Percentiles rank a stretch among this genome's conserved stretches.
Conservation (phyloP, 2,888 invertebrate species). For the Polia nebulosa region DNA sequence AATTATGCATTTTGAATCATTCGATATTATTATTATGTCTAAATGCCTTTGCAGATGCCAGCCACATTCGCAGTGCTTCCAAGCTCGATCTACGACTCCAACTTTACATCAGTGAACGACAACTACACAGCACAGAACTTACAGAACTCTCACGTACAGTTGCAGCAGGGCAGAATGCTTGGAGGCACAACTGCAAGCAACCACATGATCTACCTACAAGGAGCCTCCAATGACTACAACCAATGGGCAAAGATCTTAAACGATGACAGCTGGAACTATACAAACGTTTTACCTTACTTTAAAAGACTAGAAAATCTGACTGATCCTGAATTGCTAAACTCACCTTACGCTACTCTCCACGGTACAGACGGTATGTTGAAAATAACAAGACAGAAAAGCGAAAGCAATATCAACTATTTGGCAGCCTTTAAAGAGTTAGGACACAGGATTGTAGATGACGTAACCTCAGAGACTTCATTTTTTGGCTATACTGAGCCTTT, state of each 20-base stretch:
- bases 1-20: too few relatives aligned
- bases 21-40: too few relatives aligned
- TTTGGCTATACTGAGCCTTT: constrained; percentile 21
- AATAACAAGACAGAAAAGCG: constrained; percentile 58
- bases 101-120: constrained; percentile 67
- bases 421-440: constrained; percentile 65
- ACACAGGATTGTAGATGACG: constrained; percentile 27
- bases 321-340: background rate
- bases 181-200: constrained; percentile 25
- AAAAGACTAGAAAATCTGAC: constrained; percentile 14
- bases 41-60: constrained; percentile 60
- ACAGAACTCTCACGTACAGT: constrained; percentile 17
- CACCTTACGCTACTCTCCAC: constrained; percentile 40
- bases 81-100: constrained; percentile 63
- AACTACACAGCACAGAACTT: constrained; percentile 60
- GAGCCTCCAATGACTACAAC: constrained; percentile 12
- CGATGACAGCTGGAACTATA: constrained; percentile 26
- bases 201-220: constrained; percentile 23
- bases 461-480: constrained; percentile 18
- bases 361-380: constrained; percentile 67
- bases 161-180: constrained; percentile 45
- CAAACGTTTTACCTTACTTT: constrained; percentile 18
- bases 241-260: constrained; percentile 20
- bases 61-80: constrained; percentile 64
- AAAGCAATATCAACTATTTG: constrained; percentile 46